Evolutionary conservation across 2,113 vertebrate genomes (phyloP).

Genomic region (Hippocampus barbouri): DNA sequence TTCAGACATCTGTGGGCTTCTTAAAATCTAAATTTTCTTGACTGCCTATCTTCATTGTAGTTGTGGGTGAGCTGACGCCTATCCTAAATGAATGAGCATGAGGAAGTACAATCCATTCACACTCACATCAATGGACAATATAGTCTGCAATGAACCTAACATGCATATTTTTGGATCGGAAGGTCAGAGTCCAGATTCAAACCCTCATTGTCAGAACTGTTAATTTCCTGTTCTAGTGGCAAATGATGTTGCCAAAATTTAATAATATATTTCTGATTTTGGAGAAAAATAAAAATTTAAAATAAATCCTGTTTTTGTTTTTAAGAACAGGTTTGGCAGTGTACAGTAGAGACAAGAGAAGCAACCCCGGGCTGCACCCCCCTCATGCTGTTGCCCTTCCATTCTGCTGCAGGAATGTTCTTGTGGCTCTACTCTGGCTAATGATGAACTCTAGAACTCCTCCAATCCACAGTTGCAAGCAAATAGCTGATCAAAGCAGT

Average conservation of each 20-base stretch:
- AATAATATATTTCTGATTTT: not conserved
- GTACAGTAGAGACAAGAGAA: constrained; percentile 5
- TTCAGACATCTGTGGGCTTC: too few species aligned
- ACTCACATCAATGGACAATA: too few species aligned
- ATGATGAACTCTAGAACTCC: constrained; percentile 15
- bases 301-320: not conserved
- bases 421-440: constrained; percentile 16
- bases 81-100: too few species aligned
- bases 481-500: constrained; percentile 44
- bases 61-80: too few species aligned
- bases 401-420: constrained; percentile 43
- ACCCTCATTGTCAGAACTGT: not conserved
- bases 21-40: too few species aligned
- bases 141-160: too few species aligned
- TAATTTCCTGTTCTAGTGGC: too few species aligned
- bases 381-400: constrained; percentile 18
- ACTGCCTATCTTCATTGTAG: too few species aligned
- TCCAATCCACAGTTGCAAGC: not conserved
- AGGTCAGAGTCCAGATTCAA: too few species aligned
- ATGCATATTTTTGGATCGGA: too few species aligned
- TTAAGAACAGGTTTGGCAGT: not conserved
- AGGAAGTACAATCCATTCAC: too few species aligned
- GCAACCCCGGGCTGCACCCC: not conserved
- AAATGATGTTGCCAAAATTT: not conserved
- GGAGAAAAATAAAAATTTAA: too few species aligned